These are phyloP conservation scores for Baccha elongata DNA, from an alignment of 2,888 invertebrate genomes.

Conservation along the genomic window DNA sequence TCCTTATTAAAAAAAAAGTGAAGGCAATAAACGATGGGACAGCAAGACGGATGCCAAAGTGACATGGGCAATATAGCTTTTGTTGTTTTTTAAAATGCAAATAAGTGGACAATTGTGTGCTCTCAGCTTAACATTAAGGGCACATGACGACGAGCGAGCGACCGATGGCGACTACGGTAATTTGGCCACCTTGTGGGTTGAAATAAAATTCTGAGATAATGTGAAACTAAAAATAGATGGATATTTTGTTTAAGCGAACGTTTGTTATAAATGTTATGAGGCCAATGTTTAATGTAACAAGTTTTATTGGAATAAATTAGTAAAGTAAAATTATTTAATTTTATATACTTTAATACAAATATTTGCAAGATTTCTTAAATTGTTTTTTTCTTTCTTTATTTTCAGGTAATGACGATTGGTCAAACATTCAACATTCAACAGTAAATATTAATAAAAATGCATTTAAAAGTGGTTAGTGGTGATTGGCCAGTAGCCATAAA, in stretches of 20 bases:
- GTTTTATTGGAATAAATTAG: conserved; percentile 14
- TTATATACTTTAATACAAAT: background rate
- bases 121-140: conserved; percentile 29
- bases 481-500: too few relatives aligned
- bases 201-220: conserved; percentile 23
- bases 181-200: conserved; percentile 24
- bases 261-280: background rate
- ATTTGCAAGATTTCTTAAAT: background rate
- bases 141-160: conserved; percentile 6
- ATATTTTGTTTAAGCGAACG: conserved; percentile 3
- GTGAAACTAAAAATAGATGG: conserved; percentile 28
- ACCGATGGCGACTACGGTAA: too few relatives aligned
- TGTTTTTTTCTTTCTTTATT: conserved; percentile 6
- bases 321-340: conserved; percentile 28
- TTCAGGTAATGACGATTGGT: conserved; percentile 45
- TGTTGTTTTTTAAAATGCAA: conserved; percentile 14
- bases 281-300: conserved; percentile 1
- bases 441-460: too few relatives aligned
- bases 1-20: conserved; percentile 41
- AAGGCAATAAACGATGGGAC: conserved; percentile 22
- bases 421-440: too few relatives aligned
- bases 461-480: too few relatives aligned
- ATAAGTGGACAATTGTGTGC: conserved; percentile 41
- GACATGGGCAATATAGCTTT: background rate
- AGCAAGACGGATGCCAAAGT: conserved; percentile 1